These are phyloP conservation scores for Digitonthophagus gazella DNA, from an alignment of 2,888 invertebrate genomes.

Conservation along the genomic window DNA sequence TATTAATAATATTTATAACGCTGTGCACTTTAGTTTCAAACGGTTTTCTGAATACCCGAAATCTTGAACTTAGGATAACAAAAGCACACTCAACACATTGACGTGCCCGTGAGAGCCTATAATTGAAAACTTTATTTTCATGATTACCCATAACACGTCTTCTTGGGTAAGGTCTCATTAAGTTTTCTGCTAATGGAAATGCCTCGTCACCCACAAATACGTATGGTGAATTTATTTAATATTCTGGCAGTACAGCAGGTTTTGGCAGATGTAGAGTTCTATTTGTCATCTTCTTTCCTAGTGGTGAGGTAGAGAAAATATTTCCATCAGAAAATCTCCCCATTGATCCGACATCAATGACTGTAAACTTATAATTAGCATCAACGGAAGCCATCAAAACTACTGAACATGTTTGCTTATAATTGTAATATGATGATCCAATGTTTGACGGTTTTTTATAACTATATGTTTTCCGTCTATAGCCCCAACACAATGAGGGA, in stretches of 20 bases:
- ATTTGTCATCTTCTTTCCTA: slow-evolving; percentile 30
- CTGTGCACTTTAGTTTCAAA: slow-evolving; percentile 15
- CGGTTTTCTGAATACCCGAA: slow-evolving; percentile 21
- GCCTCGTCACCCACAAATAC: slow-evolving; percentile 26
- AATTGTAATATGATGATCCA: slow-evolving; percentile 40
- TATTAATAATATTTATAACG: slow-evolving; percentile 21
- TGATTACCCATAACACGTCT: too few relatives aligned
- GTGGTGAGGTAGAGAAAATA: slow-evolving; percentile 33
- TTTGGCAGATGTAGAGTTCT: slow-evolving; percentile 30
- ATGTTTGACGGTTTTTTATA: slow-evolving; percentile 35
- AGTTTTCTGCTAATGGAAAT: slow-evolving; percentile 23
- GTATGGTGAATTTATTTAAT: slow-evolving; percentile 19
- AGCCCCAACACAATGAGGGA: slow-evolving; percentile 37
- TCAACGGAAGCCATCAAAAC: slow-evolving; percentile 38
- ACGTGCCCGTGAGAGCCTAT: slow-evolving; percentile 22
- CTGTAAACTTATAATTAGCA: slow-evolving; percentile 38
- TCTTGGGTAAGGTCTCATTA: too few relatives aligned
- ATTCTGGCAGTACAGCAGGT: slow-evolving; percentile 22
- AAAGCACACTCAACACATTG: slow-evolving; percentile 26
- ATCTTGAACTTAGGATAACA: slow-evolving; percentile 22
- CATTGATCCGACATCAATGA: slow-evolving; percentile 36
- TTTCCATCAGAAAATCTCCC: slow-evolving; percentile 38
- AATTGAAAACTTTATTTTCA: too few relatives aligned
- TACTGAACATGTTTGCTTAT: slow-evolving; percentile 38
- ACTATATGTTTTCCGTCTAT: slow-evolving; percentile 39